Conservation (phyloP, 2,888 invertebrate species). For the Tachina grossa region DNA sequence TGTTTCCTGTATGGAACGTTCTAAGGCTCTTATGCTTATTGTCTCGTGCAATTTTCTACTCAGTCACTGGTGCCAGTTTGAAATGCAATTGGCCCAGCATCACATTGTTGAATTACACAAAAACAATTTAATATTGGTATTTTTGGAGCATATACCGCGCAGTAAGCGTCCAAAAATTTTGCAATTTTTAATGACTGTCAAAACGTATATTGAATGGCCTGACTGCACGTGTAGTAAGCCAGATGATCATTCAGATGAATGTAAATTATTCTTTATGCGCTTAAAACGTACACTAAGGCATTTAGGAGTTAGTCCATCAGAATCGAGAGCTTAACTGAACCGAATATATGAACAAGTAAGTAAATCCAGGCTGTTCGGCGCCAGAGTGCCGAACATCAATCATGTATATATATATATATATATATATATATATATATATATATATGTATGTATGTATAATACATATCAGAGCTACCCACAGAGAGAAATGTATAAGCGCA, state of each 20-base stretch:
- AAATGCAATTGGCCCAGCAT: constrained; percentile 88
- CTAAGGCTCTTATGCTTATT: constrained; percentile 86
- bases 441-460: too few relatives aligned
- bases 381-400: too few relatives aligned
- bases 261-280: constrained; percentile 82
- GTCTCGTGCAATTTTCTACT: constrained; percentile 86
- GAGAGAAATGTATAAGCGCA: too few relatives aligned
- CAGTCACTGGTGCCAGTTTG: constrained; percentile 90
- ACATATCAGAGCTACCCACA: too few relatives aligned
- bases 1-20: constrained; percentile 87
- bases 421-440: too few relatives aligned
- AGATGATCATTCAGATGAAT: constrained; percentile 77
- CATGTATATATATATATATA: too few relatives aligned
- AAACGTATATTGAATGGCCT: constrained; percentile 89
- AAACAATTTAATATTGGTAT: constrained; percentile 86
- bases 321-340: constrained; percentile 44
- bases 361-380: too few relatives aligned
- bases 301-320: constrained; percentile 72
- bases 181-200: constrained; percentile 87
- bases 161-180: constrained; percentile 85
- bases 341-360: too few relatives aligned
- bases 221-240: constrained; percentile 71
- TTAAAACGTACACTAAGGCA: constrained; percentile 78
- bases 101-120: constrained; percentile 86
- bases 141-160: constrained; percentile 87